Percentiles rank a stretch among this genome's conserved stretches.
Evolutionary conservation across 2,797 vertebrate genomes (phyloP).

Genomic region (Pangasius sanitwongsei): DNA sequence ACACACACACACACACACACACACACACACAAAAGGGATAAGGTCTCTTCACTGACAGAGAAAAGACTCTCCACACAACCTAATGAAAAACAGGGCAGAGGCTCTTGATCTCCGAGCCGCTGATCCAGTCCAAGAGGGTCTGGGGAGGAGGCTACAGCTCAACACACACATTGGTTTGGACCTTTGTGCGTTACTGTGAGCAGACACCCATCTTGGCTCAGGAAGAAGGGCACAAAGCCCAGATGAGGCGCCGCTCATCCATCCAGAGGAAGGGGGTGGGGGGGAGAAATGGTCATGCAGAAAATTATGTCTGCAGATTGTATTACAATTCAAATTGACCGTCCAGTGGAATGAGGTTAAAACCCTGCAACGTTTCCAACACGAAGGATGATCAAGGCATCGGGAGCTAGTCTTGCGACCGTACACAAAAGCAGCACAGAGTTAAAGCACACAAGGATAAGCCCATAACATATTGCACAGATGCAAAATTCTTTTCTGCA

Average conservation of each 20-base stretch:
- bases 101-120: constrained; percentile 53
- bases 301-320: constrained; percentile 81
- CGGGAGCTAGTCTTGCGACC: constrained; percentile 70
- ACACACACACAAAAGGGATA: constrained; percentile 65
- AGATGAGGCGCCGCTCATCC: constrained; percentile 59
- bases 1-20: constrained; percentile 31
- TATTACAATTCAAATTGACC: constrained; percentile 81
- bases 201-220: constrained; percentile 61
- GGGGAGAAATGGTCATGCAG: constrained; percentile 79
- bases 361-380: constrained; percentile 76
- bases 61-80: constrained; percentile 69
- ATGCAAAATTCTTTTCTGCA: constrained; percentile 9
- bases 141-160: constrained; percentile 41
- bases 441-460: constrained; percentile 63
- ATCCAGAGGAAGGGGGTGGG: constrained; percentile 65
- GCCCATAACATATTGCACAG: neutral
- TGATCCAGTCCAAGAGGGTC: constrained; percentile 43
- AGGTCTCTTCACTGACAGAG: constrained; percentile 65
- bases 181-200: constrained; percentile 52
- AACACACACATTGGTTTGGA: constrained; percentile 48
- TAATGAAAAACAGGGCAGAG: constrained; percentile 58
- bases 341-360: constrained; percentile 74
- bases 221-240: constrained; percentile 70
- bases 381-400: constrained; percentile 69
- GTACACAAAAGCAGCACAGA: constrained; percentile 54